Evolutionary conservation across 2,113 vertebrate genomes (phyloP).

Genomic region (Syngnathoides biaculeatus): DNA sequence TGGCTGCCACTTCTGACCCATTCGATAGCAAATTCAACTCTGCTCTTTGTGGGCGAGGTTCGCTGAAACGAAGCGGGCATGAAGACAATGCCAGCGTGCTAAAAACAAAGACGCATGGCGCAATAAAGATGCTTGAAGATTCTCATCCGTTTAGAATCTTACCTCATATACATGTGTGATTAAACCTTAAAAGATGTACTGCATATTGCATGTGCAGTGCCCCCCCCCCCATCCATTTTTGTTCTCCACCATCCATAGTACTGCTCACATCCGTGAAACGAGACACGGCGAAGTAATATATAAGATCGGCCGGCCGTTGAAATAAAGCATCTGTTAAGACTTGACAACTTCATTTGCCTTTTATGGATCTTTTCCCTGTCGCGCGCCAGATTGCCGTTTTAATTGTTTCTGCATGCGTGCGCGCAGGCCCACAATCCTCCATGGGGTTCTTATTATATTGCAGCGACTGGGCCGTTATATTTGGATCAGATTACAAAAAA

Average conservation of each 20-base stretch:
- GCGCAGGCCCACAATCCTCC: not conserved
- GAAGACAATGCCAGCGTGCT: not conserved
- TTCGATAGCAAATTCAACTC: not conserved
- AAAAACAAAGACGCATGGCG: not conserved
- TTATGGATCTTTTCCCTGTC: constrained; percentile 11
- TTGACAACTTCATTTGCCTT: constrained; percentile 27
- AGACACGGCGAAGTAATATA: constrained; percentile 2
- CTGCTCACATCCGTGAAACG: not conserved
- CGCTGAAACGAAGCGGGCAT: not conserved
- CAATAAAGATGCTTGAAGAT: not conserved
- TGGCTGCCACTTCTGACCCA: not conserved
- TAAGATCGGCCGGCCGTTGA: not conserved
- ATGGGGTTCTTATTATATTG: not conserved
- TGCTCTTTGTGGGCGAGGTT: not conserved
- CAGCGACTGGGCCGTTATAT: constrained; percentile 4
- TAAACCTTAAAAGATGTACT: constrained; percentile 3
- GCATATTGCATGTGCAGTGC: constrained; percentile 29
- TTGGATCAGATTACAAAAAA: not conserved
- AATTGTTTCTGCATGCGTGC: constrained; percentile 19
- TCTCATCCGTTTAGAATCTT: constrained; percentile 10
- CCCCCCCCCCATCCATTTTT: constrained; percentile 11
- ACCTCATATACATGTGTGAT: constrained; percentile 15
- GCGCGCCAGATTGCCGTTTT: constrained; percentile 9
- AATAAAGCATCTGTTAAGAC: constrained; percentile 10
- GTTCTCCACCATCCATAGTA: not conserved